phyloP scores from a whole-genome alignment of 2,888 invertebrate genomes.

The Drosophila sordidapex region DNA sequence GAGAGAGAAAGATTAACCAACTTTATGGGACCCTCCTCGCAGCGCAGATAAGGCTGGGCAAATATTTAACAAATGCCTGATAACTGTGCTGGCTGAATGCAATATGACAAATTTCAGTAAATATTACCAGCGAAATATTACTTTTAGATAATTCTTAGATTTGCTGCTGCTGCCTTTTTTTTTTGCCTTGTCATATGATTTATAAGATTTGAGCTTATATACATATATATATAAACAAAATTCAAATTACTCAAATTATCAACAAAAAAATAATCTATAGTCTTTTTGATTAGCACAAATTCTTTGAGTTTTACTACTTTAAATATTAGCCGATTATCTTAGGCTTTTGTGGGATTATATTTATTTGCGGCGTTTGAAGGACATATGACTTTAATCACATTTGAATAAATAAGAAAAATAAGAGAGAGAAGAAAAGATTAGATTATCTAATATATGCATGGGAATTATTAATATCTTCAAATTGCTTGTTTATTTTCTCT shows the following conservation, averaged over 20 bases:
- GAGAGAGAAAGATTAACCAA: neutral
- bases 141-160: neutral
- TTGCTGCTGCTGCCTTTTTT: neutral
- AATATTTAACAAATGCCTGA: constrained; percentile 47
- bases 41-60: constrained; percentile 34
- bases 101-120: constrained; percentile 21
- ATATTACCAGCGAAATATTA: neutral
- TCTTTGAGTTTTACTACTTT: neutral
- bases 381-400: constrained; percentile 18
- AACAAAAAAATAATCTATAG: neutral
- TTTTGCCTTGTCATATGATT: neutral
- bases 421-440: neutral
- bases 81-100: constrained; percentile 23
- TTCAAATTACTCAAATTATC: neutral
- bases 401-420: neutral
- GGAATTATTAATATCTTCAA: neutral
- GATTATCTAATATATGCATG: neutral
- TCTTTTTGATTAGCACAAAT: neutral
- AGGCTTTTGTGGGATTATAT: neutral
- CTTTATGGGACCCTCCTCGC: constrained; percentile 6
- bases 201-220: neutral
- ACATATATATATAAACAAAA: neutral
- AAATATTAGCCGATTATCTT: neutral
- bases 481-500: neutral
- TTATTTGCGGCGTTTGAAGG: constrained; percentile 8